Evolutionary conservation across 1,140 invertebrate genomes (phyloP).

Genomic region (Holcopasites calliopsidis): DNA sequence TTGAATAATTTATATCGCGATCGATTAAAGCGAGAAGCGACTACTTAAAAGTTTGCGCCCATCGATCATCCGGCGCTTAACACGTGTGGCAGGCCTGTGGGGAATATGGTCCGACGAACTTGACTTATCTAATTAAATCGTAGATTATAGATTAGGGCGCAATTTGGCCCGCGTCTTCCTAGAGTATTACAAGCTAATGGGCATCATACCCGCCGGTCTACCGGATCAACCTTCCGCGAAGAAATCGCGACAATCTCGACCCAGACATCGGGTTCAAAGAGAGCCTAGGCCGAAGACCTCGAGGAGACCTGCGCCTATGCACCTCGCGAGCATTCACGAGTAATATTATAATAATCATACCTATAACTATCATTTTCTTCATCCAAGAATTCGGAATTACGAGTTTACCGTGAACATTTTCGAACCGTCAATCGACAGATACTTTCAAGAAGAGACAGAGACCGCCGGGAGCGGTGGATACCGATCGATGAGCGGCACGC

Average conservation of each 20-base stretch:
- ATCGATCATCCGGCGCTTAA: neutral
- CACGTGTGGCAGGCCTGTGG: neutral
- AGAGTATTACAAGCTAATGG: constrained; percentile 89
- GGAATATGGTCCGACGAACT: neutral
- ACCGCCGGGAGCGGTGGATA: constrained; percentile 54
- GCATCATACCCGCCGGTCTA: constrained; percentile 83
- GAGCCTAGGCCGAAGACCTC: constrained; percentile 80
- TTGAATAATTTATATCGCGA: constrained; percentile 13
- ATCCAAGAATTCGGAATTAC: neutral
- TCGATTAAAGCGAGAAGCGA: neutral
- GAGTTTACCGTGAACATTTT: neutral
- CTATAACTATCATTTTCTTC: too few relatives aligned
- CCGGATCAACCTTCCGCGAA: constrained; percentile 79
- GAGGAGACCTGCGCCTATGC: constrained; percentile 81
- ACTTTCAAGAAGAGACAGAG: constrained; percentile 67
- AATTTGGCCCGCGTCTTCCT: constrained; percentile 88
- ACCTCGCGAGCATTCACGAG: constrained; percentile 82
- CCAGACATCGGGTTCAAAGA: constrained; percentile 78
- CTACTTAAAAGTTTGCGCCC: too few relatives aligned
- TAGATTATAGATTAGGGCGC: constrained; percentile 84
- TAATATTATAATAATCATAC: constrained; percentile 56
- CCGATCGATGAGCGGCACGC: constrained; percentile 75
- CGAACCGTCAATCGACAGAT: constrained; percentile 58
- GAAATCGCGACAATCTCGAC: constrained; percentile 79
- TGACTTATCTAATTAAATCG: constrained; percentile 19